phyloP scores from a whole-genome alignment of 2,113 vertebrate species.

The Boulengeromyrus knoepffleri region DNA sequence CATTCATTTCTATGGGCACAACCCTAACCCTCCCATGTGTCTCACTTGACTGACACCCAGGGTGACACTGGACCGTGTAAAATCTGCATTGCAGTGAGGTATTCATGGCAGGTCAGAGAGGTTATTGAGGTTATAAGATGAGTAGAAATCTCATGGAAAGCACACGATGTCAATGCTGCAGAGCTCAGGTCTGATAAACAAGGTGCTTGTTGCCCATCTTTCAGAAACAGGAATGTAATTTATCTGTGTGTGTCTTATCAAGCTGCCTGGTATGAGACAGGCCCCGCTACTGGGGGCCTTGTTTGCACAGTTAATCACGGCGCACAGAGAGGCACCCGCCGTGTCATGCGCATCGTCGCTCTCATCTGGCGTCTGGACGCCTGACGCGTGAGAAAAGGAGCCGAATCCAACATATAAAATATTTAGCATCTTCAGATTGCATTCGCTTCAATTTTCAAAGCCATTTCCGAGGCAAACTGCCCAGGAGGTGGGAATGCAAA shows the following conservation, averaged over 20 bases:
- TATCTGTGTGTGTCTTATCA: not conserved
- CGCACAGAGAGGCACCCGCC: not conserved
- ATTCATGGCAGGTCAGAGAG: not conserved
- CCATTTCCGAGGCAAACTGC: not conserved
- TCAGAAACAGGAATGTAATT: not conserved
- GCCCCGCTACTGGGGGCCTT: not conserved
- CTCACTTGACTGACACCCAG: not conserved
- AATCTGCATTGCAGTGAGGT: not conserved
- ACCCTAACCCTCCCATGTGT: not conserved
- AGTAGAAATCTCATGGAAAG: not conserved
- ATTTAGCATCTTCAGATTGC: slow-evolving; percentile 18
- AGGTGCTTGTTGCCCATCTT: not conserved
- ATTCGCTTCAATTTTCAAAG: slow-evolving; percentile 1
- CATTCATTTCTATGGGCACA: too few species aligned
- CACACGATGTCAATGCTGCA: not conserved
- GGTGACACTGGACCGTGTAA: not conserved
- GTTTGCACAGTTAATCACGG: slow-evolving; percentile 17
- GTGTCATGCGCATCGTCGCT: not conserved
- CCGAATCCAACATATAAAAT: slow-evolving; percentile 5
- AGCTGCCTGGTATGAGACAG: not conserved
- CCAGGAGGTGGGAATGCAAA: not conserved
- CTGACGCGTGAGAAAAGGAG: not conserved
- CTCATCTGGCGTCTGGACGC: not conserved
- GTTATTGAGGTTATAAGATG: not conserved
- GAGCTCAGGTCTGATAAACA: not conserved